These are phyloP conservation scores for Pseudopipra pipra DNA, from an alignment of 2,113 vertebrate genomes.

Conservation along the genomic window DNA sequence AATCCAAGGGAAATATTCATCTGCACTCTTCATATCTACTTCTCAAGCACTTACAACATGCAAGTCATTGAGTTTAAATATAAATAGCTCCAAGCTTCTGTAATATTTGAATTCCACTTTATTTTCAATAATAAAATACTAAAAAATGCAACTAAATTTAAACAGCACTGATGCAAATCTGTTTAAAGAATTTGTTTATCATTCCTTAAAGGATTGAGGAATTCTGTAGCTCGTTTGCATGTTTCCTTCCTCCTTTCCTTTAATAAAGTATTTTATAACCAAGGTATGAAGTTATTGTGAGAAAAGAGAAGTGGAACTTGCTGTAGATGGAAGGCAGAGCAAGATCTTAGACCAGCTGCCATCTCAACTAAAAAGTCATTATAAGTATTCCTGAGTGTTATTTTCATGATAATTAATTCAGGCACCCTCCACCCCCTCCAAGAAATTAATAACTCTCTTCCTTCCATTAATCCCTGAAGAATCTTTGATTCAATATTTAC, in stretches of 20 bases:
- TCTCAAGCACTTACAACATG: neutral
- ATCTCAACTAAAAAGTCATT: neutral
- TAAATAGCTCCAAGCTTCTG: neutral
- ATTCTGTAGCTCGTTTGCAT: neutral
- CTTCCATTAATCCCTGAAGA: neutral
- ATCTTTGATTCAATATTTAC: neutral
- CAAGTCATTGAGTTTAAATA: neutral
- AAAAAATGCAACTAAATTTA: neutral
- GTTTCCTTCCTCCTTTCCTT: neutral
- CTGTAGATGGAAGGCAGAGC: neutral
- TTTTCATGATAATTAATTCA: constrained; percentile 6
- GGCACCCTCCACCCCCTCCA: neutral
- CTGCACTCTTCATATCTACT: neutral
- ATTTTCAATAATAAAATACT: neutral
- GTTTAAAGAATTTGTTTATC: neutral
- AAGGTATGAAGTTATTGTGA: neutral
- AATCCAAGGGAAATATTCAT: neutral
- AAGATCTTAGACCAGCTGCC: neutral
- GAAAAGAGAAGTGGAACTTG: neutral
- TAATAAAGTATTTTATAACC: neutral
- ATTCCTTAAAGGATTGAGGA: neutral
- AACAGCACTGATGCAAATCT: neutral
- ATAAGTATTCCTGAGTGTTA: neutral
- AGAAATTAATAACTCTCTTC: neutral
- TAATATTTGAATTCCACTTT: neutral